phyloP scores from a whole-genome alignment of 2,888 invertebrate species.

The Cataglyphis cursor region DNA sequence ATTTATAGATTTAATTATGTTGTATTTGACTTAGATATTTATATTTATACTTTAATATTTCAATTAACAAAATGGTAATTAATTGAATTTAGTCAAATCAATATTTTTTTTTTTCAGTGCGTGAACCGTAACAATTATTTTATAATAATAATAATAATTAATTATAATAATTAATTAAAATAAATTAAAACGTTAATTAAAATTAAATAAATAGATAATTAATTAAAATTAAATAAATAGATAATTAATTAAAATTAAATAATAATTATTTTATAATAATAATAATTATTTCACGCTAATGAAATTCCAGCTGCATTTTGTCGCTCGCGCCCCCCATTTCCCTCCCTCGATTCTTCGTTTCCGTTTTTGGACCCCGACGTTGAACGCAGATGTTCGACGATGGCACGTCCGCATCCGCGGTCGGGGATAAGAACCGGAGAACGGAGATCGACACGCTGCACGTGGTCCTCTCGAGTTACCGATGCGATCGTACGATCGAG shows the following conservation, averaged over 20 bases:
- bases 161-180: too few species aligned
- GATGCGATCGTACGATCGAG: conserved; percentile 21
- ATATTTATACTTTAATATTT: too few species aligned
- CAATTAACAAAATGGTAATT: too few species aligned
- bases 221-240: too few species aligned
- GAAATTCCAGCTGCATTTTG: conserved; percentile 18
- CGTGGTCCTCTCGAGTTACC: conserved; percentile 54
- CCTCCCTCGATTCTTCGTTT: conserved; percentile 49
- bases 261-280: too few species aligned
- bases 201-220: too few species aligned
- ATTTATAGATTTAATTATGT: too few species aligned
- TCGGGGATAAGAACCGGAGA: conserved; percentile 55
- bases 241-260: too few species aligned
- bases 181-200: too few species aligned
- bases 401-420: conserved; percentile 46
- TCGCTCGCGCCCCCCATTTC: conserved; percentile 7
- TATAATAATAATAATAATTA: neutral
- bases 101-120: too few species aligned
- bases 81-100: too few species aligned
- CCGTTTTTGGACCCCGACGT: conserved; percentile 53
- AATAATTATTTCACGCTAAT: conserved; percentile 13
- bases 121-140: conserved; percentile 35
- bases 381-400: conserved; percentile 66
- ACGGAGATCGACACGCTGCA: conserved; percentile 62
- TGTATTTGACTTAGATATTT: too few species aligned